These are phyloP conservation scores for Torymus aiolomorphi DNA, from an alignment of 2,888 invertebrate genomes.

Conservation along the genomic window DNA sequence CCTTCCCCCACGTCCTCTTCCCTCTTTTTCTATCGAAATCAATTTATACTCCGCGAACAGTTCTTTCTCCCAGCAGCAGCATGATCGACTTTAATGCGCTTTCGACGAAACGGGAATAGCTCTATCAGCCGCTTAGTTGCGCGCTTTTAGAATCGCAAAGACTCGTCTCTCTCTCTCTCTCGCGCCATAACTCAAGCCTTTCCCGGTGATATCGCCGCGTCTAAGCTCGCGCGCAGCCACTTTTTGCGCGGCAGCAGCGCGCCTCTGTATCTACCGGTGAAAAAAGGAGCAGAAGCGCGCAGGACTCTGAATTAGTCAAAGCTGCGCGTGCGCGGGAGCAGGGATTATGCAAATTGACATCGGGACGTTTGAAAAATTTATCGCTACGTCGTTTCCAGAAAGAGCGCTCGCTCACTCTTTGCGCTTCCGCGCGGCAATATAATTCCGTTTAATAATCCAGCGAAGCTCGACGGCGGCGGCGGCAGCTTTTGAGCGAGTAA, in stretches of 20 bases:
- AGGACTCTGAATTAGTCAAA: constrained; percentile 33
- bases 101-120: constrained; percentile 25
- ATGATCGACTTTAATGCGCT: background rate
- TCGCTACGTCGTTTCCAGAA: constrained; percentile 50
- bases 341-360: constrained; percentile 55
- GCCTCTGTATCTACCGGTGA: no score
- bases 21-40: background rate
- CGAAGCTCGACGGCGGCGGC: constrained; percentile 11
- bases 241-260: no score
- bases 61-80: no score
- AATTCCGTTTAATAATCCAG: constrained; percentile 55
- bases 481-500: constrained; percentile 25
- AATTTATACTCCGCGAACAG: background rate
- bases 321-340: background rate
- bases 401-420: constrained; percentile 8
- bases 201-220: background rate
- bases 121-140: constrained; percentile 7
- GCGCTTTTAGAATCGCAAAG: background rate
- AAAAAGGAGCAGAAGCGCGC: no score
- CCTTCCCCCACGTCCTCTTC: background rate
- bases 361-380: constrained; percentile 53
- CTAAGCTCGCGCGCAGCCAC: no score
- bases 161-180: background rate
- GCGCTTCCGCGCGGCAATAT: constrained; percentile 4
- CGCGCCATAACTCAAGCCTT: constrained; percentile 21